A percentile compares a stretch with the other conserved stretches of the same genome.
These are phyloP conservation scores for Stegodyphus mimosarum DNA, from an alignment of 1,140 invertebrate species.

Conservation along the genomic window DNA sequence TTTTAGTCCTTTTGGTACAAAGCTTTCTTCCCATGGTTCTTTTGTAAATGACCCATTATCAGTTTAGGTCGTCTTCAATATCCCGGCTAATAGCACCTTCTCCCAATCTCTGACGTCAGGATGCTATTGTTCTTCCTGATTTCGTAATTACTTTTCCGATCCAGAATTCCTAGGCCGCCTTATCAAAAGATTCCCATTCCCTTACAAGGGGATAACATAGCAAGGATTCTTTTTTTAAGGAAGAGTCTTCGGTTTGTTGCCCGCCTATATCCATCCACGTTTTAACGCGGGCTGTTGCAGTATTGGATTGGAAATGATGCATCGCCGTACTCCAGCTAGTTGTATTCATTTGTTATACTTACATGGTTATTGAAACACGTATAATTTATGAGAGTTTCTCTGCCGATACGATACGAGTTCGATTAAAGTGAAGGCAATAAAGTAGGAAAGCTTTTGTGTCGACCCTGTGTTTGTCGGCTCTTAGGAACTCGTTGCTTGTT, in stretches of 20 bases:
- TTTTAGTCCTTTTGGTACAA: too few species aligned
- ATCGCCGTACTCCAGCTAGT: not conserved
- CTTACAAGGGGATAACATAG: too few species aligned
- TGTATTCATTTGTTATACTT: not conserved
- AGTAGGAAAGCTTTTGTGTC: not conserved
- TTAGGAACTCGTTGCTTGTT: too few species aligned
- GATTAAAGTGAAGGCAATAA: not conserved
- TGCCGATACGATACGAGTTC: too few species aligned
- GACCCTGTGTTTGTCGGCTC: too few species aligned
- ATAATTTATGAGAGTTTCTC: constrained; percentile 2
- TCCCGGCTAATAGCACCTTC: constrained; percentile 37
- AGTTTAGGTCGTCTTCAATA: constrained; percentile 2
- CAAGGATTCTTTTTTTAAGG: not conserved
- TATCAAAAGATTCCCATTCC: not conserved
- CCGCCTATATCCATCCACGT: constrained; percentile 21
- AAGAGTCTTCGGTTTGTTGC: constrained; percentile 7
- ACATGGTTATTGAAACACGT: constrained; percentile 14
- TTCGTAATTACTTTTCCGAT: constrained; percentile 58
- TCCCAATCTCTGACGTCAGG: not conserved
- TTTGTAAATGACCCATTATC: not conserved
- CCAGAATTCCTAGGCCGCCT: not conserved
- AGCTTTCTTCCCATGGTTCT: not conserved
- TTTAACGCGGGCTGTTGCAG: not conserved
- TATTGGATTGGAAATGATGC: constrained; percentile 27
- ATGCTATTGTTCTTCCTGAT: constrained; percentile 50